These are phyloP conservation scores for Ips typographus DNA, from an alignment of 1,140 invertebrate species.

Conservation along the genomic window DNA sequence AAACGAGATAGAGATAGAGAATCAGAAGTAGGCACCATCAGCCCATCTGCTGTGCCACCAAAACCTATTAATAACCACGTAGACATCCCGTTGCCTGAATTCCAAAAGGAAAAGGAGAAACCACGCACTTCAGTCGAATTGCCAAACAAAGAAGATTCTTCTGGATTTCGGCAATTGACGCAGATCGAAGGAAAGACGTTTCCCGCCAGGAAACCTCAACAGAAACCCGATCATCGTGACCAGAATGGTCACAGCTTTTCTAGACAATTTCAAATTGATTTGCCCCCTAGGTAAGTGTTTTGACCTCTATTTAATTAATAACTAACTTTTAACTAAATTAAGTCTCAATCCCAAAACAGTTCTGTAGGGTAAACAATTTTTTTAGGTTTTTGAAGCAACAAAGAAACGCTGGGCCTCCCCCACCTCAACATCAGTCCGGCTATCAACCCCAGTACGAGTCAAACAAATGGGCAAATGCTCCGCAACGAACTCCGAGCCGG, in stretches of 20 bases:
- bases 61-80: conserved; percentile 53
- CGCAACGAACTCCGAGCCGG: conserved; percentile 18
- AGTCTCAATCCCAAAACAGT: too few relatives aligned
- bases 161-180: conserved; percentile 51
- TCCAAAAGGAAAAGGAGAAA: conserved; percentile 58
- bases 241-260: conserved; percentile 59
- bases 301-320: too few relatives aligned
- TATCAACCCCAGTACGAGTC: conserved; percentile 24
- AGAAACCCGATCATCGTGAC: conserved; percentile 51
- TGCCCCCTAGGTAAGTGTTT: conserved; percentile 63
- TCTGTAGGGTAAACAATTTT: too few relatives aligned
- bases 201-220: conserved; percentile 45
- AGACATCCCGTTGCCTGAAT: conserved; percentile 58
- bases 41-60: conserved; percentile 44
- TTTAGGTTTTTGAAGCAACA: conserved; percentile 71
- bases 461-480: conserved; percentile 10
- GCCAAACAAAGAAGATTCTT: conserved; percentile 20
- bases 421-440: neutral
- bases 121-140: conserved; percentile 30
- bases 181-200: conserved; percentile 53
- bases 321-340: too few relatives aligned
- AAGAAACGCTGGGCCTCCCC: conserved; percentile 35
- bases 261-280: conserved; percentile 73
- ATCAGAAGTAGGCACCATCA: conserved; percentile 47
- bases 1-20: conserved; percentile 55